Percentiles rank a stretch among this genome's conserved stretches.
Conservation (phyloP, 2,113 vertebrate genomes). For the Phalacrocorax aristotelis region DNA sequence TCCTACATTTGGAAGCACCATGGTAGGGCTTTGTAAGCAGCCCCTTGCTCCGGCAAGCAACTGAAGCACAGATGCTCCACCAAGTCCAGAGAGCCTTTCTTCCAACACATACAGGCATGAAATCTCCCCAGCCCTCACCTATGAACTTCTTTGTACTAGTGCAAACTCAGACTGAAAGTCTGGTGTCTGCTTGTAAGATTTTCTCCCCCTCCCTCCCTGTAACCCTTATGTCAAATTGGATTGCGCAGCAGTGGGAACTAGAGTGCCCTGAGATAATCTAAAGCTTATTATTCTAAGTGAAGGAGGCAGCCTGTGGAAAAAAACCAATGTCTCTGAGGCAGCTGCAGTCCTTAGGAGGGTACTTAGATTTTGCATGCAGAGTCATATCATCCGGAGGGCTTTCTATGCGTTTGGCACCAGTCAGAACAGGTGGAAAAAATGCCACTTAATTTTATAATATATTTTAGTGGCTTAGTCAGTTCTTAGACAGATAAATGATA, state of each 20-base stretch:
- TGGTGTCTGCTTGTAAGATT: background rate
- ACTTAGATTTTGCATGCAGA: background rate
- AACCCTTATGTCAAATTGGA: slow-evolving; percentile 35
- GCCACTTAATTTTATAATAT: slow-evolving; percentile 44
- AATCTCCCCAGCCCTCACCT: background rate
- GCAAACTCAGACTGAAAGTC: background rate
- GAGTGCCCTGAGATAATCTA: slow-evolving; percentile 33
- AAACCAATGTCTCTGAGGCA: background rate
- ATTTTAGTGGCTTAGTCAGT: slow-evolving; percentile 1
- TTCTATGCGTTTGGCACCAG: background rate
- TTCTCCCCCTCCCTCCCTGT: background rate
- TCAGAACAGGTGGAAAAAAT: slow-evolving; percentile 41
- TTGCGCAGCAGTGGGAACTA: slow-evolving; percentile 4
- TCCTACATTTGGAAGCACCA: background rate
- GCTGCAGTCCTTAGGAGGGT: background rate
- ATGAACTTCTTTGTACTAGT: background rate
- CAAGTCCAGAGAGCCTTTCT: background rate
- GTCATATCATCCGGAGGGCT: background rate
- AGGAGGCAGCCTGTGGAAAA: slow-evolving; percentile 5
- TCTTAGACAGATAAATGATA: slow-evolving; percentile 18
- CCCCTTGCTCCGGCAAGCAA: background rate
- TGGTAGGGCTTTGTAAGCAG: background rate
- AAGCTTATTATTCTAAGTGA: slow-evolving; percentile 58
- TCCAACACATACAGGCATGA: background rate
- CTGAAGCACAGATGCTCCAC: background rate